Base-by-base conservation (phyloP, 2,888 invertebrate genomes). In the Rapana venosa region DNA sequence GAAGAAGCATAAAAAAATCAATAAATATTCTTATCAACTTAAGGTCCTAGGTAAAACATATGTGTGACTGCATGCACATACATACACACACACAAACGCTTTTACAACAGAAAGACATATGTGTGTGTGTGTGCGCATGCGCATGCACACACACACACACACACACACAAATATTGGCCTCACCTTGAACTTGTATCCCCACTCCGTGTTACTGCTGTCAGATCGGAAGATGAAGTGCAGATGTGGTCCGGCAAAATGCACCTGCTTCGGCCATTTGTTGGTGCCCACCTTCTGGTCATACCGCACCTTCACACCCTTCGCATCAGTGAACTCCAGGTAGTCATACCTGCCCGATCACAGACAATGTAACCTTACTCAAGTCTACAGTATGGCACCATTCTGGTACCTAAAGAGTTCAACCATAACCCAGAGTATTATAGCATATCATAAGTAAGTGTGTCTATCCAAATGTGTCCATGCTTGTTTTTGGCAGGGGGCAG, bases 151-250 rank as follows among this genome's bases (percentile, higher is more conserved):
- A 74, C 74, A 74, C 74, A 74, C 30, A 30, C 74, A 74, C 74
- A 74, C 74, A 74, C 26, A 11, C 26, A 17, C 47, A 89, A 30
- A 22, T 1, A 4, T 1, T 26, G 58, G 90, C 35, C 93, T 92
- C 87, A 95, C 96, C 93, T 94, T 95, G 91, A 96, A 96, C 92
- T 96, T 95, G 92, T 96, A 96, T 32, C 96, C 96, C 96, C 96
- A 96, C 88, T 96, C 96, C 61, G 95, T 95, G 93, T 96, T 96
- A 91, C 95, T 95, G 92, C 95, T 94, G 92, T 96, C 96, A 0
- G 96, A 95, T 83, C 95, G 95, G 90, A 96, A 96, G 87, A 94
- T 93, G 92, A 96, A 96, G 88, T 95, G 95, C 0, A 96, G 93
- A 90, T 95, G 94, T 17, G 95, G 94, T 5, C 95, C 95, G 85